Evolutionary conservation across 2,797 vertebrate genomes (phyloP), one percentile per base, ranked within the genome.

Genomic region (Vultur gryphus): DNA sequence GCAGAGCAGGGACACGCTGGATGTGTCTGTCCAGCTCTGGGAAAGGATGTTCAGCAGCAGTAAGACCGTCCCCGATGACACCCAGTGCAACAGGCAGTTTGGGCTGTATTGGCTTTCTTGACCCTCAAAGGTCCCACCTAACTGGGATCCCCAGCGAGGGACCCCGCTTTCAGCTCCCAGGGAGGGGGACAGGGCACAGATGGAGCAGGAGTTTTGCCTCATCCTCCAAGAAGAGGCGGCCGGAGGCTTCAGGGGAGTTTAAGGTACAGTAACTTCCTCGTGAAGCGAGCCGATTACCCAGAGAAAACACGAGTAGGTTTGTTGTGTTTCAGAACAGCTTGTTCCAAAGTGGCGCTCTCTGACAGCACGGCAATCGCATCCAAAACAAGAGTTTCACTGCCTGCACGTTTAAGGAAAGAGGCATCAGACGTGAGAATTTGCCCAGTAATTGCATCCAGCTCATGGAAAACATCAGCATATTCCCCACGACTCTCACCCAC

Each of bases 1-100:
- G 16, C 4, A 1, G 26, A 51, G 43, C 20, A 1, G 8, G 35
- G 41, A 61, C 7, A 7, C 1, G 41, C 48, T 55, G 70, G 57
- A 58, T 0, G 1, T 3, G 11, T 37, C 64, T 7, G 1, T 20
- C 18, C 16, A 1, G 48, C 71, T 70, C 65, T 43, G 43, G 65
- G 71, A 17, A 64, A 17, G 23, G 79, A 76, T 9, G 31, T 15
- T 48, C 44, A 26, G n/a, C 52, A 57, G 51, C 43, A 48, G 1
- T 9, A 31, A 52, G 59, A 37, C 3, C 6, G 0, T 10, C 20
- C 41, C 48, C 0, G 3, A 49, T 55, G 70, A 48, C 21, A 62
- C 41, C 23, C 39, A 21, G 37, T 16, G 33, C 33, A n/a, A 82
- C 0, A 4, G 58, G 59, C 1, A 0, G 37, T 37, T 61, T 0